phyloP scores from a whole-genome alignment of 2,113 vertebrate species.

The Podarcis muralis region DNA sequence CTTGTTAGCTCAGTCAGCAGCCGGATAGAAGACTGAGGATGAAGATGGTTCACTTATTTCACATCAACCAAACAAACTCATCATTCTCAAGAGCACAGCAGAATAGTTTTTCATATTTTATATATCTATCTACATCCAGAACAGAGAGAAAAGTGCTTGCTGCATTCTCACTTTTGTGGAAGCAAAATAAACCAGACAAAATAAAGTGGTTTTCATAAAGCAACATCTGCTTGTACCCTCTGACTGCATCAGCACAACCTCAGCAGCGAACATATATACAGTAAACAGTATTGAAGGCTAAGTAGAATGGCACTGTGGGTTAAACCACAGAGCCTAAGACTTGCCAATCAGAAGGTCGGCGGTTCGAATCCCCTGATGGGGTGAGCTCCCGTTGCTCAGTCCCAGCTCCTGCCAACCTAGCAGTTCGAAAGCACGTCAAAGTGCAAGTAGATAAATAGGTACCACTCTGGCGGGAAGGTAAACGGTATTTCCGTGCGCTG shows the following conservation, averaged over 20 bases:
- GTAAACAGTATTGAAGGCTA: neutral
- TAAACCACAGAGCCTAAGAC: too few species aligned
- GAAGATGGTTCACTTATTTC: neutral
- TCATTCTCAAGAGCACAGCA: neutral
- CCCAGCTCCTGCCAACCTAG: too few species aligned
- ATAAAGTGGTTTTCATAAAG: neutral
- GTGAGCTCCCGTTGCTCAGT: too few species aligned
- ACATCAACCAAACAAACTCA: neutral
- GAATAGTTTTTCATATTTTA: neutral
- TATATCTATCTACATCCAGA: neutral
- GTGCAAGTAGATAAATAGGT: too few species aligned
- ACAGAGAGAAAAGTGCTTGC: neutral
- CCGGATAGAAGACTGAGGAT: neutral
- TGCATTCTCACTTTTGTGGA: neutral
- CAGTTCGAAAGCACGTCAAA: too few species aligned
- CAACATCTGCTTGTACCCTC: neutral
- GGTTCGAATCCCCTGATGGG: too few species aligned
- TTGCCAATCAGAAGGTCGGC: too few species aligned
- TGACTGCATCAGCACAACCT: neutral
- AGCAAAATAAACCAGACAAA: neutral
- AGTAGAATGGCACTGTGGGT: too few species aligned
- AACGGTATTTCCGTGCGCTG: too few species aligned
- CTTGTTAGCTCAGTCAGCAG: too few species aligned
- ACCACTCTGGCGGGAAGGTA: too few species aligned
- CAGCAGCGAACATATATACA: neutral